Evolutionary conservation across 2,113 vertebrate species (phyloP).

Genomic region (Rhineura floridana): DNA sequence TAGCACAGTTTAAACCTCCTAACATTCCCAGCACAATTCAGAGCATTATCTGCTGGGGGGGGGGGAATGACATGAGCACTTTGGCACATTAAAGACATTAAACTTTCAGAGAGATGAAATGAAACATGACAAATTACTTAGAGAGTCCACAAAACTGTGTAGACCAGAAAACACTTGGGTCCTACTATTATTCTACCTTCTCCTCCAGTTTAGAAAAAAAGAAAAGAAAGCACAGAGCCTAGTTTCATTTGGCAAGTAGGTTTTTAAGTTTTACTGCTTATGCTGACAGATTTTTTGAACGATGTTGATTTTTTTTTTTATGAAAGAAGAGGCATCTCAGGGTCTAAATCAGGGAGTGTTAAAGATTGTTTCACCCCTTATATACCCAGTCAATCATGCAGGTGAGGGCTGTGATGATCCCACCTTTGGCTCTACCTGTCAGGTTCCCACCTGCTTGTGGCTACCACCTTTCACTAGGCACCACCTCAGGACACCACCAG

Average conservation of each 20-base stretch:
- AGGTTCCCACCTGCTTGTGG: too few relatives aligned
- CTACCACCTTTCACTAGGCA: too few relatives aligned
- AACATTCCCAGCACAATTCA: slow-evolving; percentile 3
- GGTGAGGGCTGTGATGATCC: too few relatives aligned
- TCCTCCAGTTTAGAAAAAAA: neutral
- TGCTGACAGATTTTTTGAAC: slow-evolving; percentile 47
- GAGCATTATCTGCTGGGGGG: neutral
- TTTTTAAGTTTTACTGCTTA: slow-evolving; percentile 55
- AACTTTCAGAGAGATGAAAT: slow-evolving; percentile 50
- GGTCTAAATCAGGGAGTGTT: slow-evolving; percentile 55
- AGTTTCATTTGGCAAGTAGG: slow-evolving; percentile 54
- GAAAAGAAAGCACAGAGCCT: neutral
- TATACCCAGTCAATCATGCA: too few relatives aligned
- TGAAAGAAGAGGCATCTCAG: slow-evolving; percentile 61
- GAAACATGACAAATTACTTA: slow-evolving; percentile 60
- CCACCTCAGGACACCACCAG: too few relatives aligned
- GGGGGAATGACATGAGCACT: neutral
- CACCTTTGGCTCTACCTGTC: too few relatives aligned
- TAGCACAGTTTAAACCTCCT: neutral
- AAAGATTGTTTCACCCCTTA: too few relatives aligned
- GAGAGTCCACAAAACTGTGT: slow-evolving; percentile 36
- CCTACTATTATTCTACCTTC: slow-evolving; percentile 7
- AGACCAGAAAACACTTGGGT: slow-evolving; percentile 43
- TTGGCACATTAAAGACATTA: neutral
- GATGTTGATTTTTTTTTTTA: slow-evolving; percentile 50